Evolutionary conservation across 1,140 invertebrate genomes (phyloP).

Genomic region (Cepaea nemoralis): DNA sequence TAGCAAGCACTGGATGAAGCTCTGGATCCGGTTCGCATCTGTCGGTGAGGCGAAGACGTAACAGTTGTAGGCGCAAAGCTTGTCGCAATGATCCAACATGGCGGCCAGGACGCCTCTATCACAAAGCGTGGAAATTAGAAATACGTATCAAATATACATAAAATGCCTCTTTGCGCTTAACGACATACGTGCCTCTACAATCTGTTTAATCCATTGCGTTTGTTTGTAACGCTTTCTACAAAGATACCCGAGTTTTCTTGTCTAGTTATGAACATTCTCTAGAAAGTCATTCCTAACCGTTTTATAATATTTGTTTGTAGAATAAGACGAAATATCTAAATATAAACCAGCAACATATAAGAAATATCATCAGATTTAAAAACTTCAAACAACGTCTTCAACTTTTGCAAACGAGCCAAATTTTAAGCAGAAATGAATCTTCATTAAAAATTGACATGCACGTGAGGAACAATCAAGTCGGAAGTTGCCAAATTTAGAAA

Average conservation of each 20-base stretch:
- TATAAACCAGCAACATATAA: too few relatives aligned
- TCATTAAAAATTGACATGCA: too few relatives aligned
- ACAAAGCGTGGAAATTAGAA: too few relatives aligned
- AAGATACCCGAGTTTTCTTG: not conserved
- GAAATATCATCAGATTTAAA: too few relatives aligned
- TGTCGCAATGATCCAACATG: not conserved
- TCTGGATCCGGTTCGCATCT: not conserved
- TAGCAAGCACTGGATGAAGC: not conserved
- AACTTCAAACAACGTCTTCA: not conserved
- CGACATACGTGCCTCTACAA: not conserved
- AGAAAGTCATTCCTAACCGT: too few relatives aligned
- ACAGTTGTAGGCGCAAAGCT: slow-evolving; percentile 9
- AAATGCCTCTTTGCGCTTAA: not conserved
- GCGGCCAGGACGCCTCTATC: not conserved
- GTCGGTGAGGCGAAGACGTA: not conserved
- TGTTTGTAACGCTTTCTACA: not conserved
- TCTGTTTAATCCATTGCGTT: not conserved
- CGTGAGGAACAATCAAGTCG: too few relatives aligned
- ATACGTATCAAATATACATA: too few relatives aligned
- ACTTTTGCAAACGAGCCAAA: too few relatives aligned
- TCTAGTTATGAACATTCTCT: not conserved
- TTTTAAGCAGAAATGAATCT: too few relatives aligned
- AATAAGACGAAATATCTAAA: too few relatives aligned
- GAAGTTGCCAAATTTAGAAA: too few relatives aligned
- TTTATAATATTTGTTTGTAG: too few relatives aligned